Base-by-base conservation (phyloP, 1,140 invertebrate genomes). In the Solenopsis fugax region DNA sequence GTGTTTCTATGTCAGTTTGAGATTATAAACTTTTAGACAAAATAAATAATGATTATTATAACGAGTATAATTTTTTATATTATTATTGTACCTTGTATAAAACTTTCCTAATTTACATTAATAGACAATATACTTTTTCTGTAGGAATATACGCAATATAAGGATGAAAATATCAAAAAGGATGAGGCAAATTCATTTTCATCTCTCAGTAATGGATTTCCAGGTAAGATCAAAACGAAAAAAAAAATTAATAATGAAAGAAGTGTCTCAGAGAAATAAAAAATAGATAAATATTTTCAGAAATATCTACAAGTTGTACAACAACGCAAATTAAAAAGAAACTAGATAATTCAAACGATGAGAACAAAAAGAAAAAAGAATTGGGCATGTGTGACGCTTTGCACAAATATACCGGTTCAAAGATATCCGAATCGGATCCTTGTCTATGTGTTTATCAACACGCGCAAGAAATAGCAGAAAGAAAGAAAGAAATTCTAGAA, bases 391-490 rank as follows among this genome's bases (percentile, higher is more conserved):
- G 37, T n/a, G 81, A 65, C 7, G 18, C 21, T 18, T 62, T 34
- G 2, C 80, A 48, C 7, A 89, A 91, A 29, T 80, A 89, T 50
- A 65, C n/a, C 0, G 85, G 87, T 10, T 65, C 90, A 0, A 77
- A 82, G n/a, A 81, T 76, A 34, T 37, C 71, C 0, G 88, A 92
- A 16, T 34, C 73, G 5, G 90, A 93, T 10, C 92, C 92, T 16
- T 94, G 94, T 88, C 87, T 91, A 0, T 94, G 94, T 52, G 93
- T 94, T 37, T 93, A 94, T 69, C 87, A 93, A 71, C 93, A 94
- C 10, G 92, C 91, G 4, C 92, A 89, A 54, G 92, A 93, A 81
- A 93, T 94, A 76, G 89, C 89, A 16, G 91, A 93, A 24, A 90
- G 91, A 56, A 93, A 93, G 50, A 91, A 91, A 78, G 76, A 92